Percentiles rank a stretch among this genome's conserved stretches.
These are phyloP conservation scores for Drosophila serrata DNA, from an alignment of 1,140 invertebrate genomes.

Conservation along the genomic window DNA sequence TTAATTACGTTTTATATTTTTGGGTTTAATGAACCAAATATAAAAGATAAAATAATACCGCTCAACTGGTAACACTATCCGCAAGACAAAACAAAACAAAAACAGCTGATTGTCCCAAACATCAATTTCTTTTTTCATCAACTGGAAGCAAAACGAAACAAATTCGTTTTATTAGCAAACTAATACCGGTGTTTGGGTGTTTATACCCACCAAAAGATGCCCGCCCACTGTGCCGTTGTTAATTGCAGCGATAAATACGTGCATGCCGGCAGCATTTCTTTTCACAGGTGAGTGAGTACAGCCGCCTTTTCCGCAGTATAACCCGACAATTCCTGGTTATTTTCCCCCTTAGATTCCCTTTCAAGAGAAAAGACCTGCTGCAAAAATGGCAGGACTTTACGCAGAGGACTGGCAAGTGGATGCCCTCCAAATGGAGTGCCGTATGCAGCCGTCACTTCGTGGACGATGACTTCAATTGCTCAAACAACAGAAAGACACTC, in stretches of 20 bases:
- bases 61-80: neutral
- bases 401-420: conserved; percentile 67
- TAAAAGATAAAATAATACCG: fast-evolving
- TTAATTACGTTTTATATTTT: too few relatives aligned
- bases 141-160: neutral
- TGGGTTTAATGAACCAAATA: neutral
- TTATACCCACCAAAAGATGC: conserved; percentile 49
- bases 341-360: conserved; percentile 65
- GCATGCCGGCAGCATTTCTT: conserved; percentile 77
- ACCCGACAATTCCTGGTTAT: fast-evolving
- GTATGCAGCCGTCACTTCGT: conserved; percentile 78
- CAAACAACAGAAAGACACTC: conserved; percentile 68
- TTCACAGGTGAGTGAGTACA: conserved; percentile 75
- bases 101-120: conserved; percentile 32
- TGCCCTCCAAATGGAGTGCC: conserved; percentile 79
- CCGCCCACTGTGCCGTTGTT: conserved; percentile 78
- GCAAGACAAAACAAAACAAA: neutral
- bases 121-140: neutral
- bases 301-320: neutral
- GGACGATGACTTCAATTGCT: conserved; percentile 70
- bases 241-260: conserved; percentile 83
- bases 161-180: neutral
- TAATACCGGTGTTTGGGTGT: neutral
- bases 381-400: conserved; percentile 80
- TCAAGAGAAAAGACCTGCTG: conserved; percentile 71